Base-by-base conservation (phyloP, 2,888 invertebrate genomes). In the Microplitis deprimator region DNA sequence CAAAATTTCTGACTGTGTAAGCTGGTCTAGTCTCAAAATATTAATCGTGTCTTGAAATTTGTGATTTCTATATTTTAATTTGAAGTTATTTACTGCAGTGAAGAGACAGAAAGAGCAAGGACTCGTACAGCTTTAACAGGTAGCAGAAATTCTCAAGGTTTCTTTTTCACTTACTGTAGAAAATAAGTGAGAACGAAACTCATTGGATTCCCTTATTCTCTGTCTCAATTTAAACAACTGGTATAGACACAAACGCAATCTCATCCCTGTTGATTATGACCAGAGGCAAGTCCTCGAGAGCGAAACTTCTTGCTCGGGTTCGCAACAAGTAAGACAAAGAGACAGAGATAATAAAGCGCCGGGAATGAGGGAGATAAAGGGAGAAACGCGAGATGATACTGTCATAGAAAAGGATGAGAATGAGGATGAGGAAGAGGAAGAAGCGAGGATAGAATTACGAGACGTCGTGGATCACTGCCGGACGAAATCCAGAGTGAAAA, bases 251-350 rank as follows among this genome's bases (percentile, higher is more conserved):
- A 81, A 82, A 83, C 82, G 82, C 83, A 83, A 85, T 85, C 83
- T 83, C 81, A 79, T 80, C 81, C 79, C 79, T 82, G 82, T 85
- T 84, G 84, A 85, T 85, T 85, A 83, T 83, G 84, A 84, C 81
- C 82, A 82, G 79, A 81, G 81, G 81, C 82, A 81, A 81, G 80
- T 80, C 76, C 73, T 73, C 76, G 77, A 81, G 80, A 74, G 73
- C 73, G 75, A 78, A 79, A 77, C 73, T 78, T 71, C 77, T 75
- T 70, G 38, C 69, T 71, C 71, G 72, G 65, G 50, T 67, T 64
- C 64, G 60, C 68, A 76, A 71, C 60, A 68, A 75, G 70, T 62
- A 71, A 41, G 67, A 50, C 50, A 60, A 70, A 70, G 17, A 39
- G 69, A 20, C n/a, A 62, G 59, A 64, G 61, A 64, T 38, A 68